Evolutionary conservation across 2,888 invertebrate genomes (phyloP).

Genomic region (Cantharis nigra): DNA sequence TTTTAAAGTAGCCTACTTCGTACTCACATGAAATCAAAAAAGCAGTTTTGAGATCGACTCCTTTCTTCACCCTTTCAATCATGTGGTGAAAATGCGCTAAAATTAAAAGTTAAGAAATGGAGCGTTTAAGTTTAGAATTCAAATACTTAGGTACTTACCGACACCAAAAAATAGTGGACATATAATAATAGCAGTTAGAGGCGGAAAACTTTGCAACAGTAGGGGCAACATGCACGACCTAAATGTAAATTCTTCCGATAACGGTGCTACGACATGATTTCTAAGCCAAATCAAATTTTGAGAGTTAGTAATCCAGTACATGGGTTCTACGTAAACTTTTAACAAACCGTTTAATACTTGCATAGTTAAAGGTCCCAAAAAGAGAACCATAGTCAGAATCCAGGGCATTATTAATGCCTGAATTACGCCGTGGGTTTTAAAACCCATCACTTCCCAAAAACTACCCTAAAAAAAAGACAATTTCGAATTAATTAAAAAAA

Average conservation of each 20-base stretch:
- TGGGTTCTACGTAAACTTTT: slow-evolving; percentile 63
- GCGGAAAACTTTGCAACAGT: slow-evolving; percentile 79
- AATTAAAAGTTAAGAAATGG: slow-evolving; percentile 3
- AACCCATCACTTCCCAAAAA: slow-evolving; percentile 74
- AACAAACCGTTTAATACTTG: slow-evolving; percentile 71
- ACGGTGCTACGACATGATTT: slow-evolving; percentile 87
- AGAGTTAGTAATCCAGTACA: slow-evolving; percentile 68
- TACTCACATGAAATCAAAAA: slow-evolving; percentile 74
- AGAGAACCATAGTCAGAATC: slow-evolving; percentile 77
- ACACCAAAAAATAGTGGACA: slow-evolving; percentile 92
- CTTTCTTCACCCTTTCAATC: slow-evolving; percentile 75
- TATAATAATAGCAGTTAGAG: slow-evolving; percentile 75
- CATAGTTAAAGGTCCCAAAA: slow-evolving; percentile 81
- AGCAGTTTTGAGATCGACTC: slow-evolving; percentile 71
- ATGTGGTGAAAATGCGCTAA: slow-evolving; percentile 91
- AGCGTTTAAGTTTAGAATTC: neutral
- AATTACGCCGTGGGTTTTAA: slow-evolving; percentile 73
- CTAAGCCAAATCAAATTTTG: slow-evolving; percentile 83
- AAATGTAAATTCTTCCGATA: slow-evolving; percentile 95
- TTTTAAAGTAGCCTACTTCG: neutral
- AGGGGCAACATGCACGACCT: slow-evolving; percentile 94
- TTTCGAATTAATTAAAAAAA: neutral
- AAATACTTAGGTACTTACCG: slow-evolving; percentile 58
- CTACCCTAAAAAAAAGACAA: slow-evolving; percentile 58
- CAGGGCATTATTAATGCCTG: slow-evolving; percentile 76